Evolutionary conservation across 2,113 vertebrate genomes (phyloP).

Genomic region (Petrocephalus zakoni): DNA sequence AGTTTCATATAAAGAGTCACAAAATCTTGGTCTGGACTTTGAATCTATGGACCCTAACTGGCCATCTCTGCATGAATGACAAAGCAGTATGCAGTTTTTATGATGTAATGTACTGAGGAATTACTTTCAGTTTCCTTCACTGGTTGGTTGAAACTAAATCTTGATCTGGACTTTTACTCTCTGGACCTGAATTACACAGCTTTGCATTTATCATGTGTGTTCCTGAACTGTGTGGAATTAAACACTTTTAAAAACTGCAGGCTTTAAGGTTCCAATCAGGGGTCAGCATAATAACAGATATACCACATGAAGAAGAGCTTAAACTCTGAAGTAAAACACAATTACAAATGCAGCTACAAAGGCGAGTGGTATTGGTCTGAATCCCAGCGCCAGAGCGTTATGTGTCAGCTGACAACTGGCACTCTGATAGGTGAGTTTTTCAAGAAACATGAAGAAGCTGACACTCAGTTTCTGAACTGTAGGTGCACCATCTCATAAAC

Average conservation of each 20-base stretch:
- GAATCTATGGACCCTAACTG: neutral
- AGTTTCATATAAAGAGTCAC: neutral
- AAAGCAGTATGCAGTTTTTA: no score
- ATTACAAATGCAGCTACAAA: neutral
- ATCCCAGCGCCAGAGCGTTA: neutral
- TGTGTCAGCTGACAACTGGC: neutral
- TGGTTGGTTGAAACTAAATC: neutral
- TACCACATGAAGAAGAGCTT: neutral
- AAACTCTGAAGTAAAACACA: neutral
- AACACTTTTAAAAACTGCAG: neutral
- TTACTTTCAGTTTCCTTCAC: neutral
- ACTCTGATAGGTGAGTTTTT: neutral
- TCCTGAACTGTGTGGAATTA: neutral
- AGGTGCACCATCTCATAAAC: neutral
- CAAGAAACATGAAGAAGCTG: neutral
- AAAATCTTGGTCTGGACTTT: neutral
- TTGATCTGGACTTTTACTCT: neutral
- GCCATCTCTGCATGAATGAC: neutral
- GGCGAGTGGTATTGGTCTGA: neutral
- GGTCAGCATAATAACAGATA: neutral
- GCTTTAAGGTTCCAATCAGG: neutral
- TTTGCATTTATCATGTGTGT: neutral
- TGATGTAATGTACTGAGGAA: no score
- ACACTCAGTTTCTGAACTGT: neutral
- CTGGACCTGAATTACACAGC: neutral